phyloP scores from a whole-genome alignment of 1,140 invertebrate genomes.

The Eriocheir sinensis region DNA sequence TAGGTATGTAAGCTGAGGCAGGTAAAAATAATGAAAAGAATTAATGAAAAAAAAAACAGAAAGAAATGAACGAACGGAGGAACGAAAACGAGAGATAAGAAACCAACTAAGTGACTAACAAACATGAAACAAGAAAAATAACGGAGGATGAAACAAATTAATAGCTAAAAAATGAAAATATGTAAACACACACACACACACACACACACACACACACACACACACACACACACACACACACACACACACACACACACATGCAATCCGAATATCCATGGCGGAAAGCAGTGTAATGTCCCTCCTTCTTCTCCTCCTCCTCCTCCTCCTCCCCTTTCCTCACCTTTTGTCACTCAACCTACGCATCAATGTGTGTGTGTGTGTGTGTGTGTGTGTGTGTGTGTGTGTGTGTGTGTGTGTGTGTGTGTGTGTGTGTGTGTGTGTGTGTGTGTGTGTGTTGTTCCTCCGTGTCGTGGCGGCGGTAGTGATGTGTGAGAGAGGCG shows the following conservation, averaged over 20 bases:
- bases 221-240: slow-evolving; percentile 29
- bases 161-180: not conserved
- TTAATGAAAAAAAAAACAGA: not conserved
- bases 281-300: too few species aligned
- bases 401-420: slow-evolving; percentile 32
- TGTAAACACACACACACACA: not conserved
- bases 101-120: not conserved
- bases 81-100: too few species aligned
- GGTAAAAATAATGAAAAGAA: not conserved
- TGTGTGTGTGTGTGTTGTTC: slow-evolving; percentile 8
- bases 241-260: not conserved
- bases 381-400: slow-evolving; percentile 50
- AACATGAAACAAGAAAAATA: not conserved
- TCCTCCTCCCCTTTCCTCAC: not conserved
- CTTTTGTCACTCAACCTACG: not conserved
- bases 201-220: not conserved
- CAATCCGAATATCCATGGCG: not conserved
- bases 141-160: not conserved
- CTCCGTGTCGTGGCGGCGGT: not conserved
- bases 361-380: not conserved
- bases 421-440: slow-evolving; percentile 42
- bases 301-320: not conserved
- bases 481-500: not conserved
- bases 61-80: not conserved
- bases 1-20: too few species aligned